phyloP scores from a whole-genome alignment of 2,113 vertebrate genomes.

The Prionailurus viverrinus region DNA sequence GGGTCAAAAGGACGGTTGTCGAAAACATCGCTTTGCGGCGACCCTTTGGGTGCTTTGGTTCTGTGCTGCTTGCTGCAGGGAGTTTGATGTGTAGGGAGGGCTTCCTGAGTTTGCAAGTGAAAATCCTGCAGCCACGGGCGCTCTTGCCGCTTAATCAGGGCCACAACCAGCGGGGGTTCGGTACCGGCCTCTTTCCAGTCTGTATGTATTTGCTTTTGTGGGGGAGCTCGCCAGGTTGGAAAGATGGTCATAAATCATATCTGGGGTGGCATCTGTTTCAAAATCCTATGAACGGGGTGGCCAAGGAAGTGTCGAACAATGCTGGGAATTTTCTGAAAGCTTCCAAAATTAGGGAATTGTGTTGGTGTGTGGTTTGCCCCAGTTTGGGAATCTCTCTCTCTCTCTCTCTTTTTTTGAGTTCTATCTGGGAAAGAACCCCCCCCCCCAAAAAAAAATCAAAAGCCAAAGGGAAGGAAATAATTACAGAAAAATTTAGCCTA shows the following conservation, averaged over 20 bases:
- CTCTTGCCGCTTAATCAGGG: not conserved
- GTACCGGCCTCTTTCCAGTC: not conserved
- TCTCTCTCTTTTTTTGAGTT: not conserved
- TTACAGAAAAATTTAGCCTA: conserved; percentile 60
- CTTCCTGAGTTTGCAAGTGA: not conserved
- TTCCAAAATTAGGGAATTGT: conserved; percentile 1
- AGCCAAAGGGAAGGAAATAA: conserved; percentile 71
- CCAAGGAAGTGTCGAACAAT: not conserved
- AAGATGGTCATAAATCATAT: conserved; percentile 32
- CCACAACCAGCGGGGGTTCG: not conserved
- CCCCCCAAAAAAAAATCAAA: not conserved
- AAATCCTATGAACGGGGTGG: not conserved
- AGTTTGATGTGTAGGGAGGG: not conserved
- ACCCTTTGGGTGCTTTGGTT: not conserved
- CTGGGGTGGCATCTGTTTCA: conserved; percentile 61
- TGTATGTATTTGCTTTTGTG: conserved; percentile 46
- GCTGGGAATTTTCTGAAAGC: conserved; percentile 32
- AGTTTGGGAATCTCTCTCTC: not conserved
- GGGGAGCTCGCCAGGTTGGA: conserved; percentile 50
- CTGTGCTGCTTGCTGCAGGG: not conserved
- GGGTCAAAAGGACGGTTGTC: conserved; percentile 40
- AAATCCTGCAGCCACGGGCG: not conserved
- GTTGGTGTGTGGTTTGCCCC: not conserved
- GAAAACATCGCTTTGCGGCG: not conserved
- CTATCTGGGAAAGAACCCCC: not conserved